Evolutionary conservation across 2,888 invertebrate genomes (phyloP), one percentile per base, ranked within the genome.

Genomic region (Axea sp.): DNA sequence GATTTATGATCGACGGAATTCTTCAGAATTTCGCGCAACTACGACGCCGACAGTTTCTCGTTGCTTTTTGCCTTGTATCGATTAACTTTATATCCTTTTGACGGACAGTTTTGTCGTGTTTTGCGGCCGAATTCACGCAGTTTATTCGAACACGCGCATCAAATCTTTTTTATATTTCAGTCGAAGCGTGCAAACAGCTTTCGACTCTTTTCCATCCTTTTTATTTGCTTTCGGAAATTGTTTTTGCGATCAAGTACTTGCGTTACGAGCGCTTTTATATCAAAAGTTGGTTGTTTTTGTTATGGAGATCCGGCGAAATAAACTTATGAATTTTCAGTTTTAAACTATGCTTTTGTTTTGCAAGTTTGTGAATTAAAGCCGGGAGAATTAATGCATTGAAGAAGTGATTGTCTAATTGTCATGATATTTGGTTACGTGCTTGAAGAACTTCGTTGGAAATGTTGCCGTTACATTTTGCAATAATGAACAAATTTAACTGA

Each of bases 1-100:
- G 59, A 59, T 59, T 59, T 59, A 59, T 59, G 59, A 59, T 35
- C 59, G 59, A 59, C 39, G 43, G 24, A 45, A 43, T 57, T 39
- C 53, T 17, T 28, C 8, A 39, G 14, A 39, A 15, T 7, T 33
- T 3, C 7, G 35, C 8, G 35, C 51, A 14, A 35, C 24, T 31
- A n/a, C 33, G 17, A 53, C 53, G n/a, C n/a, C n/a, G n/a, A n/a
- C n/a, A 24, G 31, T 35, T 35, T 51, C 51, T 8, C 1, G 49
- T 33, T 12, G 24, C 5, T 53, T 39, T 53, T 53, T 12, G 7
- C 30, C 2, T 3, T 2, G 28, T 5, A 24, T 26, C 35, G 33
- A 33, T 49, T 37, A 26, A 9, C 12, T 14, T 26, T 9, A n/a
- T 19, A 1, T n/a, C n/a, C 0, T 1, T 14, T 11, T 17, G 37